Base-by-base conservation (phyloP, 2,113 vertebrate species). In the Lepus timidus region DNA sequence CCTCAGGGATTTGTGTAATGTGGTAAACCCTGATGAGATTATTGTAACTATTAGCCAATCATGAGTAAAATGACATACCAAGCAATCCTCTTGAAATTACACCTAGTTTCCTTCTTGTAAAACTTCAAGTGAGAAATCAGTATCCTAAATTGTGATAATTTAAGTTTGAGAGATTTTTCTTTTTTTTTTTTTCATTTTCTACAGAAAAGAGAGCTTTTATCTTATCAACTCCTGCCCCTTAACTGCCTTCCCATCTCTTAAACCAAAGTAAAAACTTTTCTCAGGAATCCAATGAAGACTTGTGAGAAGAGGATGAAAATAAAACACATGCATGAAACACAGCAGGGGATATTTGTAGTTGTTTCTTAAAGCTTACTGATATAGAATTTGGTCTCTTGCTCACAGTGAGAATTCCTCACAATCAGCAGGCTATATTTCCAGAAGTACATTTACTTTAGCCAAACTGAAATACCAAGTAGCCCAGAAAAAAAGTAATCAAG, bases 171-270 rank as follows among this genome's bases (percentile, higher is more conserved):
- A 4, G n/a, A 64, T 76, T 84, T 81, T 88, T 67, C 4, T 13
- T 58, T n/a, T n/a, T n/a, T n/a, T n/a, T 58, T 55, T 17, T 58
- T 58, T 58, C 55, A 16, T 58, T 58, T 58, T 17, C 55, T 17
- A 93, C 1, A 67, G 36, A 84, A 84, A 6, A 58, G 2, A 80
- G 29, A 14, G 1, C 22, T 29, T 74, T 33, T 44, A 84, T 92
- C 44, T 90, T 73, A 91, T 8, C 36, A 70, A 81, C 83, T 88
- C 29, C 55, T 78, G 58, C 4, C 23, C n/a, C 16, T 58, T 49
- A 55, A 64, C 33, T 10, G 90, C 62, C 65, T 78, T 88, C 20
- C 76, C n/a, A 75, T 20, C 81, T 92, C 75, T 85, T 93, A 85
- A 94, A 13, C 19, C 7, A 73, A 78, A 90, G 1, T 31, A 68